Percentiles rank a stretch among this genome's conserved stretches.
Evolutionary conservation across 64 coral and sea anemone species (phyloP).

Genomic region (Dendronephthya gigantea): DNA sequence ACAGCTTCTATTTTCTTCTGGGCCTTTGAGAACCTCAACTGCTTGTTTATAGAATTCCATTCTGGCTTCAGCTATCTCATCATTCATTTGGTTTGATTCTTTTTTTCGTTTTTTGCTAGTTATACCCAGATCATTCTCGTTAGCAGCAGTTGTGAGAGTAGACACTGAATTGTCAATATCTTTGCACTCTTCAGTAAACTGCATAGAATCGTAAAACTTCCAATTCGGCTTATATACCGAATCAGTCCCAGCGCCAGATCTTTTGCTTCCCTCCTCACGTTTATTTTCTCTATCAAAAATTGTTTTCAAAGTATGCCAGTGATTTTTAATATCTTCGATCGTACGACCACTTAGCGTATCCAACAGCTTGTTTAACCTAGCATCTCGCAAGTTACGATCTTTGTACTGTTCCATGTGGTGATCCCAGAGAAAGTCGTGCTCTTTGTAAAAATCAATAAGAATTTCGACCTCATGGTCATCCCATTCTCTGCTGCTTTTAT

Average conservation of each 20-base stretch:
- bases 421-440: conserved; percentile 19
- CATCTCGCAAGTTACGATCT: conserved; percentile 11
- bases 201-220: neutral
- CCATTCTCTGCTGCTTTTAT: conserved; percentile 23
- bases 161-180: conserved; percentile 1
- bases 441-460: conserved; percentile 31
- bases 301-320: conserved; percentile 12
- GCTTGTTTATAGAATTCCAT: neutral
- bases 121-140: neutral
- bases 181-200: neutral
- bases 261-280: conserved; percentile 5
- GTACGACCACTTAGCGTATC: neutral
- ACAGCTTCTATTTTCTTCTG: too few relatives aligned
- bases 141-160: neutral
- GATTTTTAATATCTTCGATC: neutral
- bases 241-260: neutral
- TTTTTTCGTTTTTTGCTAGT: neutral
- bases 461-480: conserved; percentile 10
- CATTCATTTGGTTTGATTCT: neutral
- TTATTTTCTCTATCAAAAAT: conserved; percentile 19
- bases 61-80: neutral
- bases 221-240: neutral
- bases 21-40: neutral
- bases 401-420: conserved; percentile 20
- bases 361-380: neutral